Evolutionary conservation across 2,113 vertebrate genomes (phyloP).

Genomic region (Psilopogon haemacephalus): DNA sequence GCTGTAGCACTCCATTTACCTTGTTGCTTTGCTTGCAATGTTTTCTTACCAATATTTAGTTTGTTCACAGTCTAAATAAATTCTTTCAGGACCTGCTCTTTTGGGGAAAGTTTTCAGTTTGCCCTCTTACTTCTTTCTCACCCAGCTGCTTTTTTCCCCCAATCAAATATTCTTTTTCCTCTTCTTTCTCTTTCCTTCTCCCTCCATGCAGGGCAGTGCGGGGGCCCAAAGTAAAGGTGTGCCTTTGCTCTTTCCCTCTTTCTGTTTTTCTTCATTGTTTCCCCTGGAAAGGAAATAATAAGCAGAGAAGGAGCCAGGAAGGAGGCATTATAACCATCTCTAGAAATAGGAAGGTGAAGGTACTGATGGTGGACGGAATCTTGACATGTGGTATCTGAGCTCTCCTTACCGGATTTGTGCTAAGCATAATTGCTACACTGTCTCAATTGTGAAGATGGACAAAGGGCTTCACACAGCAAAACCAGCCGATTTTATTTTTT

Average conservation of each 20-base stretch:
- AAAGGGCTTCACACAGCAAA: not conserved
- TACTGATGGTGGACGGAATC: not conserved
- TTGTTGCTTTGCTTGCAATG: not conserved
- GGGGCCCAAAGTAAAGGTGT: not conserved
- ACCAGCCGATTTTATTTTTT: not conserved
- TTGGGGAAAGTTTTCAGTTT: not conserved
- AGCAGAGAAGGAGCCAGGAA: not conserved
- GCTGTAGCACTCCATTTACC: not conserved
- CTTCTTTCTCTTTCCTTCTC: not conserved
- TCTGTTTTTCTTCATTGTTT: not conserved
- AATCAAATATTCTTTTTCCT: not conserved
- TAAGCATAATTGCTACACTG: not conserved
- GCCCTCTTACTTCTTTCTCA: not conserved
- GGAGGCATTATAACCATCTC: not conserved
- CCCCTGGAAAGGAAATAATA: not conserved
- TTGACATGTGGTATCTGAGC: not conserved
- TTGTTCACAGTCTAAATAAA: not conserved
- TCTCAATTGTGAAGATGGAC: accelerated
- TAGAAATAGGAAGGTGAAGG: not conserved
- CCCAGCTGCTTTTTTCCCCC: not conserved
- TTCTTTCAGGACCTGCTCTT: not conserved
- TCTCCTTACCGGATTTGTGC: not conserved
- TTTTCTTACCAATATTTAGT: not conserved
- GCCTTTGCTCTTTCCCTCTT: not conserved
- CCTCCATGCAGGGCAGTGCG: not conserved